Evolutionary conservation across 2,113 vertebrate species (phyloP).

Genomic region (Okapia johnstoni): DNA sequence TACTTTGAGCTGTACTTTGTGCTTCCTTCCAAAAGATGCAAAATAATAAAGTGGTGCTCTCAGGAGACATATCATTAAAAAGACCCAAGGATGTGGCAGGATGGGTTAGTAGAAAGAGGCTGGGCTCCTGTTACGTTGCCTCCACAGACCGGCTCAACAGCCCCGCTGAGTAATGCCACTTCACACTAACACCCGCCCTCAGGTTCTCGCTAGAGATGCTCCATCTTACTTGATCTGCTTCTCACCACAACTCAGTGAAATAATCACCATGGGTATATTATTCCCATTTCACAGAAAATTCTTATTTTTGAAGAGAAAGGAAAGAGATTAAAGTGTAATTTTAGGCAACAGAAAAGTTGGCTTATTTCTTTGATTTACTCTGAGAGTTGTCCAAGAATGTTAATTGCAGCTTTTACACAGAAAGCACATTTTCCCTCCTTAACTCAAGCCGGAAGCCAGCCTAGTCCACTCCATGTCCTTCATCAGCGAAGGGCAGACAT

Average conservation of each 20-base stretch:
- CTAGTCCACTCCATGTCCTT: background rate
- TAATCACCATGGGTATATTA: background rate
- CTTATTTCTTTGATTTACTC: background rate
- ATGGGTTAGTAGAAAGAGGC: background rate
- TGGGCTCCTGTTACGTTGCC: background rate
- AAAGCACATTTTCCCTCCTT: background rate
- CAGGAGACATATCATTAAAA: background rate
- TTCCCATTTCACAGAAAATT: background rate
- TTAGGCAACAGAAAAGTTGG: background rate
- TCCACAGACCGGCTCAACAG: background rate
- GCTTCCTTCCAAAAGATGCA: background rate
- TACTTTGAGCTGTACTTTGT: background rate
- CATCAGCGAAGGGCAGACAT: background rate
- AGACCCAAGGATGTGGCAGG: background rate
- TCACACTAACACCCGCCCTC: too few relatives aligned
- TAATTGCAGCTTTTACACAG: background rate
- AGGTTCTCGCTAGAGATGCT: background rate
- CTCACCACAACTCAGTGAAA: background rate
- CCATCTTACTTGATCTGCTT: background rate
- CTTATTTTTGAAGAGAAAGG: background rate
- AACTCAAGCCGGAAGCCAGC: background rate
- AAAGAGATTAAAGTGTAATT: background rate
- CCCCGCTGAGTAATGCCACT: background rate
- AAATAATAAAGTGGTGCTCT: background rate
- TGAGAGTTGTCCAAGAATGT: slow-evolving; percentile 19